Evolutionary conservation across 2,888 invertebrate species (phyloP), one percentile per base, ranked within the genome.

Genomic region (Crematogaster levior): DNA sequence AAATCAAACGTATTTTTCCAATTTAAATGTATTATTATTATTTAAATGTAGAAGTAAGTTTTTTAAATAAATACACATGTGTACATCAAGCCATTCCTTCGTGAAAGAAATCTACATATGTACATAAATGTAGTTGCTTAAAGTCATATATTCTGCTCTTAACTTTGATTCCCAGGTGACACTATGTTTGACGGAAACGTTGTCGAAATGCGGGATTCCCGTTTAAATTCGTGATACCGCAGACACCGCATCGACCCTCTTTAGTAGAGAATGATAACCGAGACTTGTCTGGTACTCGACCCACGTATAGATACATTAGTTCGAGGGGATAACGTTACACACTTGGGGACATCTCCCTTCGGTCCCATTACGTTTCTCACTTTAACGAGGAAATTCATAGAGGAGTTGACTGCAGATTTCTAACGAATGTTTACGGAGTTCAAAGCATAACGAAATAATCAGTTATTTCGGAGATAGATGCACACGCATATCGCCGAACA

Each of bases 221-320:
- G 66, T 74, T 85, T 89, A 90, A 90, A 88, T 86, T 87, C 75
- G 84, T 80, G 83, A 84, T 85, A 81, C 66, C 83, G 61, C 48
- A 74, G 65, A 70, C 43, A 81, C 81, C 66, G 48, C 68, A 56
- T 37, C 56, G 60, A 66, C 56, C 77, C 72, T 46, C 27, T 82
- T 65, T 66, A 37, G 56, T 34, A 63, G 79, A 81, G 60, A 77
- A 83, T 86, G 84, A 87, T 88, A 90, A 89, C 85, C 46, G 74
- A 48, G 58, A 43, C 81, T 73, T 70, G 84, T 88, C 87, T 82
- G 83, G 81, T 61, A 80, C 83, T 48, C 86, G 68, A 48, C 37
- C 75, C 85, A 86, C 88, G 86, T 87, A 84, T 74, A 66, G 63
- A 63, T 60, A 81, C 83, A 82, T 84, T 82, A 77, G 80, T 68